Conservation (phyloP, 1,140 invertebrate species). For the Pantala flavescens region DNA sequence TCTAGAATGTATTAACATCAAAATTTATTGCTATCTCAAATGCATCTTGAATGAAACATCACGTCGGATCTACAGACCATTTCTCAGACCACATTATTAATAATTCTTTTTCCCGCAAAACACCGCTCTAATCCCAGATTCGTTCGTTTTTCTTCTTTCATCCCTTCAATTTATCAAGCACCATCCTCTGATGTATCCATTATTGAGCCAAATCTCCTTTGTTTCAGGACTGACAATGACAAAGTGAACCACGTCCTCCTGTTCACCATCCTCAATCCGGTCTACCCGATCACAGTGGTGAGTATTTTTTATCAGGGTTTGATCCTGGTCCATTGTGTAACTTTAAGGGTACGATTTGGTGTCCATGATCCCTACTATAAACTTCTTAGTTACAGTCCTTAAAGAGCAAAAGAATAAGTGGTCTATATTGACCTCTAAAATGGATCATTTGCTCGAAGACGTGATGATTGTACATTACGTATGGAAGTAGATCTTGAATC, state of each 20-base stretch:
- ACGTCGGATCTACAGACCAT: too few species aligned
- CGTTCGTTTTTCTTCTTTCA: too few species aligned
- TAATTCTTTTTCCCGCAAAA: too few species aligned
- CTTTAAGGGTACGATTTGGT: background rate
- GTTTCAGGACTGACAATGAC: slow-evolving; percentile 45
- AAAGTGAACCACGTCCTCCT: slow-evolving; percentile 80
- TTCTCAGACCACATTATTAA: too few species aligned
- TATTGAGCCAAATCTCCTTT: slow-evolving; percentile 21
- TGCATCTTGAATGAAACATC: too few species aligned
- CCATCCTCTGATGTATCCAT: background rate
- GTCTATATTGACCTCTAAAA: too few species aligned
- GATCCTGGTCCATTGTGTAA: background rate
- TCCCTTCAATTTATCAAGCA: background rate
- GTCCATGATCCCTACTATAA: background rate
- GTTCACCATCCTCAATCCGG: slow-evolving; percentile 91
- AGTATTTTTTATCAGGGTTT: slow-evolving; percentile 41
- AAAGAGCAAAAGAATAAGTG: background rate
- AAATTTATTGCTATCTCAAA: too few species aligned
- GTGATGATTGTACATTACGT: too few species aligned
- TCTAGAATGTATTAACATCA: too few species aligned
- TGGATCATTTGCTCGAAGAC: too few species aligned
- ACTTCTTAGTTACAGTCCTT: background rate
- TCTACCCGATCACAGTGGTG: slow-evolving; percentile 98
- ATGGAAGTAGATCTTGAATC: too few species aligned
- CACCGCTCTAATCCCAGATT: too few species aligned